These are phyloP conservation scores for Erebia palarica DNA, from an alignment of 2,888 invertebrate genomes.

Conservation along the genomic window DNA sequence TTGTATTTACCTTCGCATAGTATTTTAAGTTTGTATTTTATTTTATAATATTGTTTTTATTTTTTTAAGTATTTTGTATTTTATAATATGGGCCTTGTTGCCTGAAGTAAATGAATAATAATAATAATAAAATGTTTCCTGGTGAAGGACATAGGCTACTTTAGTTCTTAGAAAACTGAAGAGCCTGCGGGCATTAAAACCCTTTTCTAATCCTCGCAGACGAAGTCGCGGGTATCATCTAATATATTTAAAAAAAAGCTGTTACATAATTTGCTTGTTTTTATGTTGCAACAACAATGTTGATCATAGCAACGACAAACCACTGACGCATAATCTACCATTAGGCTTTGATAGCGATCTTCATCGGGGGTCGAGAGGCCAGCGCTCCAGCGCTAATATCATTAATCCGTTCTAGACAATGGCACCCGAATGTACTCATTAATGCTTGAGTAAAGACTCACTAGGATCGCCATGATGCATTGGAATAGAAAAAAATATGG, in stretches of 20 bases:
- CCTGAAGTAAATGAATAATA: too few species aligned
- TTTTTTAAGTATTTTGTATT: too few species aligned
- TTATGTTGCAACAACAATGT: conserved; percentile 11
- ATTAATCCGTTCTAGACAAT: conserved; percentile 69
- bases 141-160: too few species aligned
- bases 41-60: too few species aligned
- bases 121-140: too few species aligned
- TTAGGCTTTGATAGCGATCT: conserved; percentile 56
- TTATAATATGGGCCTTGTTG: too few species aligned
- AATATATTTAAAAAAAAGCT: neutral
- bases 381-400: conserved; percentile 49
- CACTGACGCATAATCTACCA: conserved; percentile 46
- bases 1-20: too few species aligned
- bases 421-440: conserved; percentile 68
- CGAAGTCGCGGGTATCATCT: too few species aligned
- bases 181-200: too few species aligned
- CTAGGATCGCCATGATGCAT: conserved; percentile 14
- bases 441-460: conserved; percentile 39
- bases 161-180: too few species aligned
- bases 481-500: neutral
- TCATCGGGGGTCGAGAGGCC: conserved; percentile 45
- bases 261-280: conserved; percentile 4
- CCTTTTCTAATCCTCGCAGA: too few species aligned
- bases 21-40: too few species aligned
- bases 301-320: conserved; percentile 31